Conservation (phyloP, 2,797 vertebrate species). For the Melanotaenia pygmaea region DNA sequence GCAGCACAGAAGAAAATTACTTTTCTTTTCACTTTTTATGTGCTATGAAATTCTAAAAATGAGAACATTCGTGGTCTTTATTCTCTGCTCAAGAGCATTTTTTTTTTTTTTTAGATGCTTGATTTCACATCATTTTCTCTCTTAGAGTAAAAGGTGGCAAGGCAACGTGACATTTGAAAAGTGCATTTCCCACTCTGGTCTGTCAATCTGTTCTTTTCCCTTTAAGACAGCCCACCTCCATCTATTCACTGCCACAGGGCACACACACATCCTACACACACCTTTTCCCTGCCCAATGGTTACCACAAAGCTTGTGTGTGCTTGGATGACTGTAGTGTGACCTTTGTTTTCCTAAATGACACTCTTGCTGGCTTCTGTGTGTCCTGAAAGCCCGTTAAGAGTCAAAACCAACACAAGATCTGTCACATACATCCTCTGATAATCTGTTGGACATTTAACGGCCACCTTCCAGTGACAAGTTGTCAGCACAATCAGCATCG, state of each 20-base stretch:
- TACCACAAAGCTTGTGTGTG: conserved; percentile 34
- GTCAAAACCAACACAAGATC: conserved; percentile 57
- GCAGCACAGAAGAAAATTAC: conserved; percentile 5
- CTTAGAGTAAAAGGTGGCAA: conserved; percentile 57
- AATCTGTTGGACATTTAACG: conserved; percentile 55
- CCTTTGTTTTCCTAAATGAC: conserved; percentile 51
- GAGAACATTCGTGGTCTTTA: conserved; percentile 27
- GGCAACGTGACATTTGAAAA: conserved; percentile 82
- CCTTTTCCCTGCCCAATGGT: conserved; percentile 36
- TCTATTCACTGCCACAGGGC: conserved; percentile 42
- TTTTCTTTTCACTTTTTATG: conserved; percentile 11
- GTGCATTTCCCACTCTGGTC: conserved; percentile 70
- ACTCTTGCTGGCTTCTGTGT: conserved; percentile 34
- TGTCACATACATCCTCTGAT: conserved; percentile 61
- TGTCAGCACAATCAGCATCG: conserved; percentile 77
- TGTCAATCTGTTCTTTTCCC: conserved; percentile 70
- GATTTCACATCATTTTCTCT: conserved; percentile 52
- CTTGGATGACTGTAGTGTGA: conserved; percentile 38
- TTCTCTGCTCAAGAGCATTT: conserved; percentile 11
- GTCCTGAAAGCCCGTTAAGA: conserved; percentile 66
- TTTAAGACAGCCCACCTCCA: conserved; percentile 52
- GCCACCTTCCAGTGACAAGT: conserved; percentile 59
- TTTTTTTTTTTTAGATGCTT: conserved; percentile 40
- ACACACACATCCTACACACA: conserved; percentile 27
- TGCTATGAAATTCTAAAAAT: conserved; percentile 35